Conservation (phyloP, 2,113 vertebrate genomes). For the Limnothrissa miodon region DNA sequence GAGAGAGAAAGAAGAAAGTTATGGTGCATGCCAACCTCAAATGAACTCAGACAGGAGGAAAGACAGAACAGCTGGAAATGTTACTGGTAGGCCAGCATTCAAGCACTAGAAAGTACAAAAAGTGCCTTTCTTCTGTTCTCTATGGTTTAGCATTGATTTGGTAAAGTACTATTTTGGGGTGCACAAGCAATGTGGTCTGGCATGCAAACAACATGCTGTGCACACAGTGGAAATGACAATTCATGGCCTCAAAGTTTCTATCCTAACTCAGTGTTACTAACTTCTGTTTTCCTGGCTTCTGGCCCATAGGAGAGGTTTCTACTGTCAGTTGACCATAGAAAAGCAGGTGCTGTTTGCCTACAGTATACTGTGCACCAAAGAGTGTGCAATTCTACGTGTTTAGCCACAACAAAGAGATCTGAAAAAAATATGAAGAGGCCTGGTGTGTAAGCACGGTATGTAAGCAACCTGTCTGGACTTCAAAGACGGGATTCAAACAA, state of each 20-base stretch:
- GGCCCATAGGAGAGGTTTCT: too few species aligned
- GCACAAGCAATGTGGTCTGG: background rate
- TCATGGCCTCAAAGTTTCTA: background rate
- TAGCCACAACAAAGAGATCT: background rate
- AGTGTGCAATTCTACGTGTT: background rate
- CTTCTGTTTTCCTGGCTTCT: background rate
- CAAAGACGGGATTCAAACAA: background rate
- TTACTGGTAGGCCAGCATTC: background rate
- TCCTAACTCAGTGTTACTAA: too few species aligned
- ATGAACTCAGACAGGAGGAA: background rate
- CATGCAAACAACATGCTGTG: background rate
- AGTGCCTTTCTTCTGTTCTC: background rate
- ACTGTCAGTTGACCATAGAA: background rate
- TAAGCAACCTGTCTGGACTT: slow-evolving; percentile 6
- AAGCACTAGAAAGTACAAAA: background rate
- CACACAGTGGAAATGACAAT: background rate
- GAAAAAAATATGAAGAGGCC: background rate
- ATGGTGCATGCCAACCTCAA: background rate
- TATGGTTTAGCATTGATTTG: background rate
- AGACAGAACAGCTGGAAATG: background rate
- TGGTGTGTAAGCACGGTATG: background rate
- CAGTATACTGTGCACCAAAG: background rate
- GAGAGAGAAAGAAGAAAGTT: background rate
- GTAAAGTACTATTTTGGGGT: background rate
- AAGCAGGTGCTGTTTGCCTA: background rate